Conservation (phyloP, 1,140 invertebrate genomes). For the Zaprionus taronus region DNA sequence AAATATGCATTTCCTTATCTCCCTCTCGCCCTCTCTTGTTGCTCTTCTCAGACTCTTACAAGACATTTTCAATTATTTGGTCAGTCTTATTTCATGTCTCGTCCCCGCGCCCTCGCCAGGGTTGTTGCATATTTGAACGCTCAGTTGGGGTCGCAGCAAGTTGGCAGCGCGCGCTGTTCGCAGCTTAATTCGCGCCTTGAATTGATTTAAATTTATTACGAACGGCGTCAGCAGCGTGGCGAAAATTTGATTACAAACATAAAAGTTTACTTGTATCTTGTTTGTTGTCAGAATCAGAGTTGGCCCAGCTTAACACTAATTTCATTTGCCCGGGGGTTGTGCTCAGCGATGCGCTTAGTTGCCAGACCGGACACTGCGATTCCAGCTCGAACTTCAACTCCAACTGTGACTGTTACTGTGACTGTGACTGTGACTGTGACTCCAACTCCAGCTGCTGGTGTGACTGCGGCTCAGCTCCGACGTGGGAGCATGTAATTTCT, state of each 20-base stretch:
- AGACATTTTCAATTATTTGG: conserved; percentile 4
- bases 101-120: background rate
- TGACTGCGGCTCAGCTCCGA: background rate
- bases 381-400: conserved; percentile 6
- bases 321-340: conserved; percentile 53
- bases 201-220: conserved; percentile 80
- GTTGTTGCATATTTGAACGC: background rate
- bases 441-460: background rate
- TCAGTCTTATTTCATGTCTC: background rate
- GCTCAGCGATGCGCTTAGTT: conserved; percentile 26
- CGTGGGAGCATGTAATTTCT: conserved; percentile 27
- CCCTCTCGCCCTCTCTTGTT: background rate
- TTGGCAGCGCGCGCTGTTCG: background rate
- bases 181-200: conserved; percentile 20
- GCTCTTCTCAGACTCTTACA: background rate
- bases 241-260: conserved; percentile 77
- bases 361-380: conserved; percentile 18
- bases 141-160: background rate
- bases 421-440: background rate
- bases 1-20: background rate
- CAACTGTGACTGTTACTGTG: background rate
- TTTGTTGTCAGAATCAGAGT: conserved; percentile 33
- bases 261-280: conserved; percentile 77
- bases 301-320: conserved; percentile 64
- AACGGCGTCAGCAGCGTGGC: conserved; percentile 57